Conservation (phyloP, 2,797 vertebrate species). For the Uromys caudimaculatus region DNA sequence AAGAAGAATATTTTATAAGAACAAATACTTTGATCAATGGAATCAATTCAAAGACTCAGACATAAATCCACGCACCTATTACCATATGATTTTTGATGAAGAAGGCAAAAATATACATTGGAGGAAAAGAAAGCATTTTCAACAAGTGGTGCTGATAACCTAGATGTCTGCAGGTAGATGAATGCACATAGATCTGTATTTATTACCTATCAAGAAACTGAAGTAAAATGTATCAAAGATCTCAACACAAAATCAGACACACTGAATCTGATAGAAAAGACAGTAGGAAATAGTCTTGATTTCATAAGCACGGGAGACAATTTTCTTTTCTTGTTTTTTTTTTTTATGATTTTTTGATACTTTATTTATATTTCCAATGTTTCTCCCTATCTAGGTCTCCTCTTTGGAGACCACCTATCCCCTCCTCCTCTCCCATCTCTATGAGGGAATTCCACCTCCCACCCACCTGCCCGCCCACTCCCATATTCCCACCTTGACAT, state of each 20-base stretch:
- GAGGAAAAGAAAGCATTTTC: neutral
- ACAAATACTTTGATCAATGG: neutral
- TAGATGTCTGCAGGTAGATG: neutral
- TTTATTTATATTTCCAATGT: no score
- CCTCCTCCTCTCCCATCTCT: no score
- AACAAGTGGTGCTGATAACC: neutral
- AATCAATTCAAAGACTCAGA: neutral
- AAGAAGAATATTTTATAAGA: neutral
- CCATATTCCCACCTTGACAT: no score
- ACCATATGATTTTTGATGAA: neutral
- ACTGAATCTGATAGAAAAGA: no score
- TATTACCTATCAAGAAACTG: neutral
- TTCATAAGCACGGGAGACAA: neutral
- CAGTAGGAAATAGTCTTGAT: no score
- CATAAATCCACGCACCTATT: neutral
- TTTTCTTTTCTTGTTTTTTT: no score
- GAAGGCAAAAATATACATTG: neutral
- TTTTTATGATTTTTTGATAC: no score
- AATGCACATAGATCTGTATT: neutral
- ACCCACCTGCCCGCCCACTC: no score
- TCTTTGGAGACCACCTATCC: no score
- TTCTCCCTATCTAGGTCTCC: no score
- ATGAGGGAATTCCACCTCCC: no score
- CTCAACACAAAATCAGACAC: neutral
- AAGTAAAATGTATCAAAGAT: neutral